Evolutionary conservation across 2,797 vertebrate genomes (phyloP).

Genomic region (Poecilia picta): DNA sequence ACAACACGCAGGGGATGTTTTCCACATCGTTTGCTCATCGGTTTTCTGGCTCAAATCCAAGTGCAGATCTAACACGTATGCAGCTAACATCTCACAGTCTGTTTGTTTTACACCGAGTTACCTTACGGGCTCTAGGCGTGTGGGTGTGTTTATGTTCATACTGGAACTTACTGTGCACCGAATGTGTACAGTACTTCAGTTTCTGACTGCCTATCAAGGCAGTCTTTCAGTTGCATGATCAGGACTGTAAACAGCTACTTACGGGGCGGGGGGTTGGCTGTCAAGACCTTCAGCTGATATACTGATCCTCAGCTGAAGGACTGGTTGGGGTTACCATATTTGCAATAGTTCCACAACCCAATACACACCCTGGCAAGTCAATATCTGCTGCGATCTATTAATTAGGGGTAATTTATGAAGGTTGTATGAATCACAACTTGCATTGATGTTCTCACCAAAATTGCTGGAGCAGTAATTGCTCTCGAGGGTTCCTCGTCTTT

Average conservation of each 20-base stretch:
- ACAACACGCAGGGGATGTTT: conserved; percentile 36
- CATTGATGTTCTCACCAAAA: conserved; percentile 87
- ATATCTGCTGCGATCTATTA: conserved; percentile 12
- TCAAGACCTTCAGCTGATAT: conserved; percentile 8
- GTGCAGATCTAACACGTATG: conserved; percentile 60
- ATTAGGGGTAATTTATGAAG: conserved; percentile 1
- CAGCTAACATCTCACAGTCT: conserved; percentile 67
- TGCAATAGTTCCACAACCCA: conserved; percentile 6
- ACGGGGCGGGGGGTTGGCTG: conserved; percentile 15
- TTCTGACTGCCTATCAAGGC: conserved; percentile 69
- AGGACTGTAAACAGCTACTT: conserved; percentile 52
- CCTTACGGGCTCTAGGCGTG: conserved; percentile 46
- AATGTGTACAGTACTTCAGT: conserved; percentile 60
- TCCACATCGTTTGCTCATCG: conserved; percentile 31
- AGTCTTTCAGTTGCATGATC: conserved; percentile 68
- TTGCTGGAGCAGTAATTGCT: conserved; percentile 96
- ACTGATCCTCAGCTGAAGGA: not conserved
- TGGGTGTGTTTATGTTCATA: conserved; percentile 66
- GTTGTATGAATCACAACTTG: conserved; percentile 20
- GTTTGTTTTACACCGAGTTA: conserved; percentile 73
- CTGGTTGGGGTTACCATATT: not conserved
- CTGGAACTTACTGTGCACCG: conserved; percentile 63
- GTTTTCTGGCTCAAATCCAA: conserved; percentile 59
- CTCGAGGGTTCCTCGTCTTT: conserved; percentile 88
- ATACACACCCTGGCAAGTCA: not conserved